Evolutionary conservation across 2,888 invertebrate genomes (phyloP).

Genomic region (Leucoma salicis): DNA sequence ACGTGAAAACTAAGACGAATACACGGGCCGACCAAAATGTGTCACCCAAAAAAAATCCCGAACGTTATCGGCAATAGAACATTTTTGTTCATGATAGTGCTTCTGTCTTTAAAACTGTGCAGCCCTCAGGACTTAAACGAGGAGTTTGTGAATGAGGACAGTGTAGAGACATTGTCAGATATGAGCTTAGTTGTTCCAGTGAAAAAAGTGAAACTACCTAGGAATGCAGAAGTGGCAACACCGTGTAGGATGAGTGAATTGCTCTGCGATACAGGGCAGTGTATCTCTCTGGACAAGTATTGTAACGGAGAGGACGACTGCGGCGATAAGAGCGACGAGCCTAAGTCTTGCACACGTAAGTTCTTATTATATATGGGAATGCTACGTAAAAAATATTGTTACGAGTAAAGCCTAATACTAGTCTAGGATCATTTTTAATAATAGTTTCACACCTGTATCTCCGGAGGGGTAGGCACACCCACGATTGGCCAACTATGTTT

Average conservation of each 20-base stretch:
- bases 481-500: too few species aligned
- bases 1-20: slow-evolving; percentile 24
- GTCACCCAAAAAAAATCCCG: slow-evolving; percentile 58
- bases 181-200: slow-evolving; percentile 52
- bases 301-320: slow-evolving; percentile 91
- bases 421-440: too few species aligned
- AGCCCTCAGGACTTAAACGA: slow-evolving; percentile 73
- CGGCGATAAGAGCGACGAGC: slow-evolving; percentile 89
- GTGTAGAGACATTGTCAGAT: slow-evolving; percentile 50
- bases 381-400: background rate
- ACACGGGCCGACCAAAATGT: slow-evolving; percentile 52
- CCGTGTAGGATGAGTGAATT: slow-evolving; percentile 84
- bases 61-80: slow-evolving; percentile 64
- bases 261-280: slow-evolving; percentile 84
- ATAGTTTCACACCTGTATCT: too few species aligned
- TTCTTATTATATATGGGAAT: slow-evolving; percentile 42
- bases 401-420: too few species aligned
- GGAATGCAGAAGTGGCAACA: slow-evolving; percentile 43
- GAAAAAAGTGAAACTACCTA: slow-evolving; percentile 56
- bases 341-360: slow-evolving; percentile 89
- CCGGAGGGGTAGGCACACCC: too few species aligned
- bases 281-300: slow-evolving; percentile 87
- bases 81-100: slow-evolving; percentile 67
- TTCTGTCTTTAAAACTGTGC: slow-evolving; percentile 69
- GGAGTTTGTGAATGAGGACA: slow-evolving; percentile 69